phyloP scores from a whole-genome alignment of 2,888 invertebrate genomes.

The Pinctada fucata region DNA sequence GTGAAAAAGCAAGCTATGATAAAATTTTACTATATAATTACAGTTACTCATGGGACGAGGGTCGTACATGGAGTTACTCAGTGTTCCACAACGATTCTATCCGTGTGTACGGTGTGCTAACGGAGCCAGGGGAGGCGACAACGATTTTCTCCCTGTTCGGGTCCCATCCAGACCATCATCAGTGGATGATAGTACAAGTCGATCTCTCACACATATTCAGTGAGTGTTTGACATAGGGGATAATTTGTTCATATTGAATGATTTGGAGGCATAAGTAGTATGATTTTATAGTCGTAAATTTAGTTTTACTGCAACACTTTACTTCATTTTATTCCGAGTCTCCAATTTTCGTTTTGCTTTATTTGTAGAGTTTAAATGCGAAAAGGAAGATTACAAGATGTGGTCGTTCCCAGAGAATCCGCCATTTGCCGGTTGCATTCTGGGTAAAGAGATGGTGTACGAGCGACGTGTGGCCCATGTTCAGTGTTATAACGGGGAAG shows the following conservation, averaged over 20 bases:
- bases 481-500: slow-evolving; percentile 89
- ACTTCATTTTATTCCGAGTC: too few relatives aligned
- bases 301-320: too few relatives aligned
- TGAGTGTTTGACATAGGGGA: slow-evolving; percentile 67
- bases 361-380: slow-evolving; percentile 80
- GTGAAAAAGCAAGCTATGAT: too few relatives aligned
- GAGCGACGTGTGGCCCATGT: slow-evolving; percentile 85
- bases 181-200: slow-evolving; percentile 91
- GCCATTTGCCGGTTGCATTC: slow-evolving; percentile 82
- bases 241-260: too few relatives aligned
- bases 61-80: slow-evolving; percentile 87
- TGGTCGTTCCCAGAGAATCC: slow-evolving; percentile 87
- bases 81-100: slow-evolving; percentile 83
- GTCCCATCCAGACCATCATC: slow-evolving; percentile 83
- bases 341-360: too few relatives aligned
- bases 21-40: background rate
- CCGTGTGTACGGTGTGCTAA: slow-evolving; percentile 92
- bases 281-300: too few relatives aligned
- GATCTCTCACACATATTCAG: slow-evolving; percentile 80
- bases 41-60: slow-evolving; percentile 90
- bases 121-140: slow-evolving; percentile 95
- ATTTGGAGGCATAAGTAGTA: too few relatives aligned
- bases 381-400: slow-evolving; percentile 87
- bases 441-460: slow-evolving; percentile 88
- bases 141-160: slow-evolving; percentile 95